Conservation (phyloP, 92 coral and sea anemone genomes). For the Heteractis magnifica region DNA sequence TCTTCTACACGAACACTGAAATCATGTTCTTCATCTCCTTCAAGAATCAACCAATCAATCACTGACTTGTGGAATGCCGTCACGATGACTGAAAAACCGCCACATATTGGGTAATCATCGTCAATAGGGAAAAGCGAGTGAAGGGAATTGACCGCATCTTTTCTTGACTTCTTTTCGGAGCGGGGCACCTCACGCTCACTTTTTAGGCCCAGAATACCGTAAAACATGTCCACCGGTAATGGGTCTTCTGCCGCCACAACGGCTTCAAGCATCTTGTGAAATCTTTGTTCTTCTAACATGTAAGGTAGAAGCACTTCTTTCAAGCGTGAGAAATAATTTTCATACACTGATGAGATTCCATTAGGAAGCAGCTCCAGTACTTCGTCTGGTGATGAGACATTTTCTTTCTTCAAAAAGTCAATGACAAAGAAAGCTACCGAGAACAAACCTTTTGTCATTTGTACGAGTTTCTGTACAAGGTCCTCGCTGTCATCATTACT, state of each 20-base stretch:
- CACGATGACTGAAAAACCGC: not conserved
- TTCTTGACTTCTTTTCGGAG: not conserved
- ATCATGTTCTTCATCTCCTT: conserved; percentile 26
- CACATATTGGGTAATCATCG: too few species aligned
- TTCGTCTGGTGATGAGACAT: not conserved
- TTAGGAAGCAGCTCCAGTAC: conserved; percentile 10
- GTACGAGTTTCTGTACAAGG: conserved; percentile 3
- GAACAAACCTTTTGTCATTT: conserved; percentile 14
- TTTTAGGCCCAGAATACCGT: not conserved
- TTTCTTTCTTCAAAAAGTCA: conserved; percentile 4
- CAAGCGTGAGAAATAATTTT: conserved; percentile 33
- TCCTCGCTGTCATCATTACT: not conserved
- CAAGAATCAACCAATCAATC: conserved; percentile 25
- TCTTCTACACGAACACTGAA: conserved; percentile 34
- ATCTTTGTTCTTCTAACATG: conserved; percentile 12
- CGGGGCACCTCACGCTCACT: not conserved
- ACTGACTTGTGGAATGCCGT: conserved; percentile 30
- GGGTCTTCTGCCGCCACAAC: conserved; percentile 8
- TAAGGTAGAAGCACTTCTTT: conserved; percentile 9
- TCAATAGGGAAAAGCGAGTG: conserved; percentile 22
- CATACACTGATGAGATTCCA: conserved; percentile 29
- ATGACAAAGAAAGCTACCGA: conserved; percentile 26
- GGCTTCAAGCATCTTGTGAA: conserved; percentile 31
- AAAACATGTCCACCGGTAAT: conserved; percentile 18
- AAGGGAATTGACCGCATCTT: conserved; percentile 11